phyloP scores from a whole-genome alignment of 2,888 invertebrate genomes.

The Aphrophora alni region DNA sequence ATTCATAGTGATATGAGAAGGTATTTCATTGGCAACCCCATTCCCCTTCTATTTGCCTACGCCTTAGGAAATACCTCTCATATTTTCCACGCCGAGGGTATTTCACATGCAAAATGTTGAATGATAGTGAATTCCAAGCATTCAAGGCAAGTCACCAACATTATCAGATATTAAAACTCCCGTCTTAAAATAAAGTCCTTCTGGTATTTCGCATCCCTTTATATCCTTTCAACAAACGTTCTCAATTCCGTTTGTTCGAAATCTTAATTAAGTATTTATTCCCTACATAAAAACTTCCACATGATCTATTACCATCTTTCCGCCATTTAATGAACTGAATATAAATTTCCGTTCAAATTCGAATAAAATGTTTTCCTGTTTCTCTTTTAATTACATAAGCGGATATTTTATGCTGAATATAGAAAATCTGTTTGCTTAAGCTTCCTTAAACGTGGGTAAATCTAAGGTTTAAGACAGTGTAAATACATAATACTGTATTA shows the following conservation, averaged over 20 bases:
- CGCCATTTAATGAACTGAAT: too few species aligned
- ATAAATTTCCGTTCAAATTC: too few species aligned
- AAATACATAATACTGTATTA: too few species aligned
- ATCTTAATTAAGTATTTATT: not conserved
- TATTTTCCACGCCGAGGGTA: not conserved
- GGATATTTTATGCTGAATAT: too few species aligned
- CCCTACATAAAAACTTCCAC: too few species aligned
- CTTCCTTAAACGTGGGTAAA: too few species aligned
- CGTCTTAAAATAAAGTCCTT: not conserved
- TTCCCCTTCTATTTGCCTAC: not conserved
- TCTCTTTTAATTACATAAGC: too few species aligned
- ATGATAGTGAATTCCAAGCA: slow-evolving; percentile 6
- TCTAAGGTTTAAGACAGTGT: too few species aligned
- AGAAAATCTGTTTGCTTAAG: too few species aligned
- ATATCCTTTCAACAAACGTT: not conserved
- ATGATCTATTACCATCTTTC: too few species aligned
- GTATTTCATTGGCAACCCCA: not conserved
- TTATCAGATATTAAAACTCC: slow-evolving; percentile 1
- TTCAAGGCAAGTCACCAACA: not conserved
- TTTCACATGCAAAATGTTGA: slow-evolving; percentile 6
- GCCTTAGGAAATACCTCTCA: slow-evolving; percentile 9
- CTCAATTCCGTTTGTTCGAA: not conserved
- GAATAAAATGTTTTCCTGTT: too few species aligned
- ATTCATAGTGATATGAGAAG: not conserved
- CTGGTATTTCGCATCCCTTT: not conserved